Percentiles rank a stretch among this genome's conserved stretches.
phyloP scores from a whole-genome alignment of 2,113 vertebrate species.

The Felis chaus region DNA sequence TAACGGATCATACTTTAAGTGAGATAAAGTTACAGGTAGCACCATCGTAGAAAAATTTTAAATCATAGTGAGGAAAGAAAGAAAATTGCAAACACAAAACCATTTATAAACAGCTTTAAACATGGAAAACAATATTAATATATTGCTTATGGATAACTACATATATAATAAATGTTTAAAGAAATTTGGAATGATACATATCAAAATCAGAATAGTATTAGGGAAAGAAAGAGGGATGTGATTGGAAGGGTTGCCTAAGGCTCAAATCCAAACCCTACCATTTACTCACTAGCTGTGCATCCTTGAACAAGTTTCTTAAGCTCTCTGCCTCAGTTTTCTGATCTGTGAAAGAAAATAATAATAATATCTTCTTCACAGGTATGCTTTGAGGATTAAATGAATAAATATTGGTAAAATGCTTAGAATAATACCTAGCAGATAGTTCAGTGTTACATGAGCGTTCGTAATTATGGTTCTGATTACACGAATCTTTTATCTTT shows the following conservation, averaged over 20 bases:
- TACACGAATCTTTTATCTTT: neutral
- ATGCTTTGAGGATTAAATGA: neutral
- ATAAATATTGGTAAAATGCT: neutral
- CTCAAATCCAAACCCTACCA: neutral
- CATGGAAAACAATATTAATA: neutral
- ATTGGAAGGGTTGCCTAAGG: neutral
- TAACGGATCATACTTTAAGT: neutral
- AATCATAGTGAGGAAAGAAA: neutral
- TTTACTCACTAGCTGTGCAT: neutral
- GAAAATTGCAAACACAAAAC: neutral
- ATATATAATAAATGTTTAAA: neutral
- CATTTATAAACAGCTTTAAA: neutral
- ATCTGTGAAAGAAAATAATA: neutral
- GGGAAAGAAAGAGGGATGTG: neutral
- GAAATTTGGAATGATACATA: neutral
- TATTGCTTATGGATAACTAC: neutral
- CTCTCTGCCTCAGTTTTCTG: neutral
- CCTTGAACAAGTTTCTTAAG: neutral
- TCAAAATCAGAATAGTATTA: neutral
- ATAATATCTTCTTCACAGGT: neutral
- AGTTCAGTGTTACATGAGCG: neutral
- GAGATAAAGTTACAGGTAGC: neutral
- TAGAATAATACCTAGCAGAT: neutral
- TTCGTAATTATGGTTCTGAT: neutral
- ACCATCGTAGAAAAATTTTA: neutral